These are phyloP conservation scores for Nudaria mundana DNA, from an alignment of 2,888 invertebrate species.

Conservation along the genomic window DNA sequence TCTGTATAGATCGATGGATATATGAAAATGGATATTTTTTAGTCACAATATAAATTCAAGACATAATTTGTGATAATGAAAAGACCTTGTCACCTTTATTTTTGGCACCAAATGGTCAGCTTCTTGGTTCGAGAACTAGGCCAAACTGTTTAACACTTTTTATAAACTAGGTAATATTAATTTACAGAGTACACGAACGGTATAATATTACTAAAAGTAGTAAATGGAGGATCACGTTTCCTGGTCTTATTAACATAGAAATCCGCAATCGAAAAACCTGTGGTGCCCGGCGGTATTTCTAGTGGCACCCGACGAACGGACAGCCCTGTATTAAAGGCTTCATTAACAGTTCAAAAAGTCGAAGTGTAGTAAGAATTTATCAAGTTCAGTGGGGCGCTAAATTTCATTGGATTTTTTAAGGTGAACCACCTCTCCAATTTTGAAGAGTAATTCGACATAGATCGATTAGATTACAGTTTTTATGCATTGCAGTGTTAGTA, in stretches of 20 bases:
- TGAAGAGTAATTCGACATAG: slow-evolving; percentile 16
- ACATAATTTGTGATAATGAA: slow-evolving; percentile 1
- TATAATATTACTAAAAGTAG: slow-evolving; percentile 17
- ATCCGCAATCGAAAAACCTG: too few relatives aligned
- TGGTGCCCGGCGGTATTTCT: too few relatives aligned
- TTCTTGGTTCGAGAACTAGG: not conserved
- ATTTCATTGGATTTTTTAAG: slow-evolving; percentile 37
- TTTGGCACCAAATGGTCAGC: not conserved
- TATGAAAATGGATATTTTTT: too few relatives aligned
- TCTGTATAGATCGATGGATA: too few relatives aligned
- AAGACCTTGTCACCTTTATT: not conserved
- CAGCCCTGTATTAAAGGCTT: slow-evolving; percentile 18
- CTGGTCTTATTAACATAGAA: slow-evolving; percentile 17
- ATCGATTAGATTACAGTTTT: slow-evolving; percentile 8
- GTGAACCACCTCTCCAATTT: slow-evolving; percentile 25
- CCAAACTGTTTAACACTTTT: slow-evolving; percentile 5
- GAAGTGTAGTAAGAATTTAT: slow-evolving; percentile 31
- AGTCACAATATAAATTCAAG: too few relatives aligned
- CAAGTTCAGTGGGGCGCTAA: slow-evolving; percentile 50
- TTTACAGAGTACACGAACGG: slow-evolving; percentile 6
- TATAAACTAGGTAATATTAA: not conserved
- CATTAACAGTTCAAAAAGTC: slow-evolving; percentile 13
- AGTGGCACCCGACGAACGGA: too few relatives aligned
- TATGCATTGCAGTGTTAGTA: not conserved
- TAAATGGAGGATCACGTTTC: slow-evolving; percentile 24